phyloP scores from a whole-genome alignment of 1,140 invertebrate genomes.

The Drosophila kohkoa region DNA sequence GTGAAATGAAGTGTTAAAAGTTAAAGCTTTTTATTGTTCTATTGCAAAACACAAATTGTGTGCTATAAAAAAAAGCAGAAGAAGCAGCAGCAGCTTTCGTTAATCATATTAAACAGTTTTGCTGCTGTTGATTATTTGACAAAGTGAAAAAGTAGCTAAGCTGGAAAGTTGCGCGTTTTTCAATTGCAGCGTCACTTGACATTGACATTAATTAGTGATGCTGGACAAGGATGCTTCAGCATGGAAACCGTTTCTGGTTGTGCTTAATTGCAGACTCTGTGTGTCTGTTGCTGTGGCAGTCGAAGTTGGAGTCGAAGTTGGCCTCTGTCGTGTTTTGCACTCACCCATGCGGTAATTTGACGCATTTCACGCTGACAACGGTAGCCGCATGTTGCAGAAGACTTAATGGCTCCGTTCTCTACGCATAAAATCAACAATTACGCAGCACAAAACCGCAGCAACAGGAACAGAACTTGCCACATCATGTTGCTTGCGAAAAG shows the following conservation, averaged over 20 bases:
- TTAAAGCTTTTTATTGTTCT: background rate
- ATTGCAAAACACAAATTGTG: background rate
- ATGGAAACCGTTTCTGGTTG: slow-evolving; percentile 19
- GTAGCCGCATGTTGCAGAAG: slow-evolving; percentile 51
- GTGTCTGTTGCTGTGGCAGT: slow-evolving; percentile 16
- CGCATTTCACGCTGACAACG: slow-evolving; percentile 62
- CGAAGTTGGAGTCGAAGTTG: background rate
- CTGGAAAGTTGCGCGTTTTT: background rate
- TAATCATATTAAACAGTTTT: background rate
- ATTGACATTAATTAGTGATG: slow-evolving; percentile 49
- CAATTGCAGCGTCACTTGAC: slow-evolving; percentile 33
- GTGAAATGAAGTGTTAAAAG: background rate
- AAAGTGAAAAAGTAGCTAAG: background rate
- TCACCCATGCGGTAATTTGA: slow-evolving; percentile 44
- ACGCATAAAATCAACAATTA: slow-evolving; percentile 82
- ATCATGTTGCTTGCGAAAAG: slow-evolving; percentile 66
- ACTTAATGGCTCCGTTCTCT: slow-evolving; percentile 66
- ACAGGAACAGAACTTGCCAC: slow-evolving; percentile 63
- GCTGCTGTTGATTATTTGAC: background rate
- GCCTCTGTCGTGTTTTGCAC: slow-evolving; percentile 4
- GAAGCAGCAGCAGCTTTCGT: background rate
- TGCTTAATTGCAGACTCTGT: slow-evolving; percentile 46
- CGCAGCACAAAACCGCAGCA: slow-evolving; percentile 73
- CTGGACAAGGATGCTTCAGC: slow-evolving; percentile 21
- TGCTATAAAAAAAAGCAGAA: background rate